Base-by-base conservation (phyloP, 2,888 invertebrate species). In the Aphidius colemani region DNA sequence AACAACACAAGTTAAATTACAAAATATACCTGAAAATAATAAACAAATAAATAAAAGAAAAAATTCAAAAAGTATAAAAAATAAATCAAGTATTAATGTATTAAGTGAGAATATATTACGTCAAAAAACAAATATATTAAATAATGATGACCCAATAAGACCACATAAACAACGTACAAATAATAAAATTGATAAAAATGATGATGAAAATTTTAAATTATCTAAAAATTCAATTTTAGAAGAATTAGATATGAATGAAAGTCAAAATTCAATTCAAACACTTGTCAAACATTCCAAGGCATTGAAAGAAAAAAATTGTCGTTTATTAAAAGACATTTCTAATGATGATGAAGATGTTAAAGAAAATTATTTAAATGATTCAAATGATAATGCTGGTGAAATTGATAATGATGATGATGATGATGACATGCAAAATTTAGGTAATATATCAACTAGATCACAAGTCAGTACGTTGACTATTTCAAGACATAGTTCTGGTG, bases 391-490 rank as follows among this genome's bases (percentile, higher is more conserved):
- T 46, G 7, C 46, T 7, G 7, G n/a, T 7, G 45, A 30, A 11
- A 41, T 72, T 11, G 68, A 71, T n/a, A 68, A 71, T 53, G 74
- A 43, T 10, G 30, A 30, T 41, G 68, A 72, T 7, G 71, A 71
- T 39, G 64, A 65, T 18, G 74, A 73, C 60, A 53, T 70, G 10
- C 71, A 72, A 57, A 75, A 75, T 58, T 65, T 72, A 18, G 79
- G 76, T 10, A 78, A 79, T 63, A 70, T 75, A 39, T 78, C 81
- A 10, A 75, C 75, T 2, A 76, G 76, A 62, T 81, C 82, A 13
- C 81, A 79, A 66, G 74, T 81, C 59, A 79, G 77, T 63, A 76
- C 79, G 13, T 75, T 81, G 7, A 76, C 81, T 4, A 77, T 81
- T 66, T 81, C 80, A 4, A 75, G 75, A 46, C 81, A 79, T 63